Conservation (phyloP, 2,113 vertebrate species). For the Hymenochirus boettgeri region DNA sequence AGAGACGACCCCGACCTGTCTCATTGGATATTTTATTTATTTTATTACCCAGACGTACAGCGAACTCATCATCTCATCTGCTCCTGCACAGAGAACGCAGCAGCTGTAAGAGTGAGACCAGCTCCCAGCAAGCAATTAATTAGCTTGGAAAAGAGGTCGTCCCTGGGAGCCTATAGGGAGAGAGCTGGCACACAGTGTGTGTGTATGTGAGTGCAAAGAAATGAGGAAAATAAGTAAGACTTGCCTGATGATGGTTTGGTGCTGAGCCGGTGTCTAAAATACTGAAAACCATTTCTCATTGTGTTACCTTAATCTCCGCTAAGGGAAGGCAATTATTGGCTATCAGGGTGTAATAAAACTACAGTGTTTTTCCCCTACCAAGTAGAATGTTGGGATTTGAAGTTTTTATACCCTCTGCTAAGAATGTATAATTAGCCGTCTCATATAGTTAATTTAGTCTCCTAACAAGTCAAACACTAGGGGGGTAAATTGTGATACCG, state of each 20-base stretch:
- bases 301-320: too few species aligned
- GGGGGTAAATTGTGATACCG: too few species aligned
- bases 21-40: constrained; percentile 7
- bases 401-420: too few species aligned
- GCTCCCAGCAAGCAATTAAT: constrained; percentile 36
- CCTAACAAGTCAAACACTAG: too few species aligned
- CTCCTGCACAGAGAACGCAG: constrained; percentile 1
- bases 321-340: too few species aligned
- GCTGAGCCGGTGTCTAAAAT: neutral
- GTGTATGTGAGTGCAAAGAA: neutral
- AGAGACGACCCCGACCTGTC: too few species aligned
- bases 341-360: too few species aligned
- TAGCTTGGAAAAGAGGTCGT: constrained; percentile 20
- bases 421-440: too few species aligned
- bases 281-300: neutral
- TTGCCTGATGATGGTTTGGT: neutral
- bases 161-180: neutral
- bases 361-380: too few species aligned
- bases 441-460: too few species aligned
- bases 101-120: constrained; percentile 2
- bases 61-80: constrained; percentile 22
- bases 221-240: too few species aligned
- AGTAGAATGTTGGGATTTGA: too few species aligned
- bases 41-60: neutral
- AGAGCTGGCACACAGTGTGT: neutral